Base-by-base conservation (phyloP, 2,113 vertebrate genomes). In the Tyrannus savana region DNA sequence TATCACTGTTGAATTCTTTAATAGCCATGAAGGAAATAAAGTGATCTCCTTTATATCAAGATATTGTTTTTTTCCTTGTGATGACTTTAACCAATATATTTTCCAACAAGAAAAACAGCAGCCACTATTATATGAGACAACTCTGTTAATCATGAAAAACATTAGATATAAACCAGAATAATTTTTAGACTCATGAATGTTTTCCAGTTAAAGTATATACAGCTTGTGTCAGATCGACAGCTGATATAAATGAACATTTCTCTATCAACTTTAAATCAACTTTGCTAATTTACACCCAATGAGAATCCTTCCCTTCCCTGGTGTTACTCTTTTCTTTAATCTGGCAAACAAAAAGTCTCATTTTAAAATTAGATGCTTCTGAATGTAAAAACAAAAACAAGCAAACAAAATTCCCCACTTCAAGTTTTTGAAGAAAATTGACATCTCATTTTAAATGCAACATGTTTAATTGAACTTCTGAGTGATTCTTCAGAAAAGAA, bases 381-480 rank as follows among this genome's bases (percentile, higher is more conserved):
- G 67, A 73, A 95, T 83, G 22, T 47, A 71, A 86, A 81, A 71
- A 64, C 13, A 59, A 93, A 90, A 95, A 33, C 13, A 87, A 90
- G 42, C 28, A 60, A 89, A 80, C 11, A 91, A 96, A 91, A 58
- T 42, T 52, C 31, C 47, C 42, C 21, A 85, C 39, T 95, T 80
- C 33, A 66, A 56, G 30, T 92, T 69, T 77, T 89, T 82, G 69
- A 92, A 82, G 77, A 87, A 71, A 68, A 17, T 23, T 89, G 60
- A 52, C 52, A 88, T 69, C 49, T 80, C 28, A 75, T 21, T 90
- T 83, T 94, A 90, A 91, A 82, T 96, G 77, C 72, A 81, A 39
- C 59, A 67, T n/a, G 42, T 92, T 86, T 90, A 94, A 85, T 74
- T 92, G 68, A 95, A 92, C 84, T 96, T 91, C 69, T 93, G 86